These are phyloP conservation scores for Aleiodes testaceus DNA, from an alignment of 2,888 invertebrate species.

Conservation along the genomic window DNA sequence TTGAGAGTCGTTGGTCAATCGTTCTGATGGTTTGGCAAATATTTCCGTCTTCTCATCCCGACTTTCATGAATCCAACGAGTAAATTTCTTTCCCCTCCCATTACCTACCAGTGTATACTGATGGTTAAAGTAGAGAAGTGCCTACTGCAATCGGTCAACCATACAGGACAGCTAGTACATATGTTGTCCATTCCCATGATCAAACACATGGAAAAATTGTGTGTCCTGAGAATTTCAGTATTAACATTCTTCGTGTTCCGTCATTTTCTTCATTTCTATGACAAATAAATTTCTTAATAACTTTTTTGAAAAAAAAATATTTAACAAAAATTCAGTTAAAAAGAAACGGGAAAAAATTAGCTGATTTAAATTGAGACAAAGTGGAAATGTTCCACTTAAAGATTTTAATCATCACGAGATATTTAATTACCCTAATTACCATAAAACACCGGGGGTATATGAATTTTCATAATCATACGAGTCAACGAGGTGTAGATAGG, in stretches of 20 bases:
- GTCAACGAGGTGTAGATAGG: constrained; percentile 34
- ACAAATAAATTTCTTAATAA: too few species aligned
- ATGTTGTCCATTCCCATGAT: constrained; percentile 68
- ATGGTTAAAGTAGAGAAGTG: constrained; percentile 39
- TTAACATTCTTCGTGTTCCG: constrained; percentile 19
- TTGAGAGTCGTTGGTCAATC: constrained; percentile 65
- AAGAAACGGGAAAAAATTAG: neutral
- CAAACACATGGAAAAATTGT: constrained; percentile 31
- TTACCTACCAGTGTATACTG: constrained; percentile 33
- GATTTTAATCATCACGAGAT: constrained; percentile 30
- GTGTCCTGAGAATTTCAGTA: constrained; percentile 23
- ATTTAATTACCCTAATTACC: constrained; percentile 32
- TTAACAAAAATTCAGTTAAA: too few species aligned
- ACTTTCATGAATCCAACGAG: constrained; percentile 51
- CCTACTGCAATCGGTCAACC: constrained; percentile 65
- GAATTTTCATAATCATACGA: constrained; percentile 31
- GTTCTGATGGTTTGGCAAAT: constrained; percentile 68
- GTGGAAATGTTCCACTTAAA: constrained; percentile 26
- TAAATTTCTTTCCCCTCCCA: constrained; percentile 46
- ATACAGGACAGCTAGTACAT: constrained; percentile 66
- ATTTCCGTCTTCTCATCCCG: constrained; percentile 54
- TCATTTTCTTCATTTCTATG: constrained; percentile 11
- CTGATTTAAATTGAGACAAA: constrained; percentile 11
- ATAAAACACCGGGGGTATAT: constrained; percentile 27
- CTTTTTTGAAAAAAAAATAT: too few species aligned